These are phyloP conservation scores for Pandemis corylana DNA, from an alignment of 2,888 invertebrate genomes.

Conservation along the genomic window DNA sequence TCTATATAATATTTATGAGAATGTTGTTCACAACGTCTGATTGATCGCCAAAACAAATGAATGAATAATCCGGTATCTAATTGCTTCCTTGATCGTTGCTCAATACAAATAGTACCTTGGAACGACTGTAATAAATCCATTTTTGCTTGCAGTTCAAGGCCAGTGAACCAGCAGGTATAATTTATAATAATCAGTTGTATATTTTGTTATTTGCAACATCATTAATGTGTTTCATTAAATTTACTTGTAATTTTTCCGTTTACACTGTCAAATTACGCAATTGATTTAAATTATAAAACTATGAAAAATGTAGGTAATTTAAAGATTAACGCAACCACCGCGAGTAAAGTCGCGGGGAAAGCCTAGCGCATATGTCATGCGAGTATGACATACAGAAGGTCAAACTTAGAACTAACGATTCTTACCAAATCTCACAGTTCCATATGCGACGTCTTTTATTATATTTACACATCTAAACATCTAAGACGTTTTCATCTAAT, in stretches of 20 bases:
- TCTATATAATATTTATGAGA: not conserved
- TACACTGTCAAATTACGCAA: too few species aligned
- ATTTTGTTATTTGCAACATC: not conserved
- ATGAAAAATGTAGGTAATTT: too few species aligned
- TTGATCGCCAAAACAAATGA: conserved; percentile 7
- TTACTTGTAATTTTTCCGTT: too few species aligned
- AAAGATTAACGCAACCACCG: too few species aligned
- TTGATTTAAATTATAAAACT: too few species aligned
- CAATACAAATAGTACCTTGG: not conserved
- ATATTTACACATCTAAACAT: not conserved
- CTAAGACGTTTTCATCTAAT: not conserved
- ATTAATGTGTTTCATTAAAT: not conserved
- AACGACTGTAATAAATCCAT: not conserved
- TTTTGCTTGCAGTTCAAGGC: not conserved
- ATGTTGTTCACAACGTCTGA: not conserved
- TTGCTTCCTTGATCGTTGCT: not conserved
- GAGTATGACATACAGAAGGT: not conserved
- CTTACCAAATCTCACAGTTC: not conserved
- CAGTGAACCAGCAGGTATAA: not conserved
- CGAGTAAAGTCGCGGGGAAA: not conserved
- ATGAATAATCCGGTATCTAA: not conserved
- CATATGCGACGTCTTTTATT: not conserved
- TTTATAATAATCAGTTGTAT: not conserved
- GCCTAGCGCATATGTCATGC: not conserved
- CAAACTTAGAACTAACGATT: not conserved